Evolutionary conservation across 2,113 vertebrate species (phyloP), one percentile per base, ranked within the genome.

Genomic region (Paradisaea rubra): DNA sequence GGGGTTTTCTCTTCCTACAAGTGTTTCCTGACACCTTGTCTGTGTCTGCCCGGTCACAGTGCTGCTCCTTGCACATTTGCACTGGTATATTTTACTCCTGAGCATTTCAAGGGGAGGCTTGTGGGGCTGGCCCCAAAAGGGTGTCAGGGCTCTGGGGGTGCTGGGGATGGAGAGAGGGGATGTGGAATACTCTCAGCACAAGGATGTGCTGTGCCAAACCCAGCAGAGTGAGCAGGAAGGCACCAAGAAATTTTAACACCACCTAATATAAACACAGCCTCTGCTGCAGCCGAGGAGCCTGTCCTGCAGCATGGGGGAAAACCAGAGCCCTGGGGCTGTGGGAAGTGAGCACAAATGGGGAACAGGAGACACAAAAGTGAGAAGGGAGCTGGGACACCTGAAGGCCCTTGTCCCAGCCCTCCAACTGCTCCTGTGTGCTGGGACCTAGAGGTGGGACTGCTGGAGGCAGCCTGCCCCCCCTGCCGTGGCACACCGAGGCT

Each of bases 381-480:
- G 39, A 66, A 49, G 9, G 33, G 24, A 61, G 11, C 2, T 73
- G 39, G 28, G 47, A 25, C 18, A 33, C 44, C 24, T 33, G 18
- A n/a, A 45, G 37, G 33, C 6, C 18, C 13, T 59, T 70, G 20
- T 81, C 33, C 22, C 19, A 52, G 6, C 17, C 41, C 15, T 11
- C 4, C 0, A 2, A 3, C 30, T 71, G 56, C 35, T 61, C 2
- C 49, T 80, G n/a, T 2, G 5, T 37, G 53, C 74, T 44, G 49
- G 16, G 31, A 45, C 24, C 18, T 13, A 9, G 24, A 37, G 0
- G 0, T 11, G 7, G 37, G 9, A 17, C 31, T 70, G 60, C 37
- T 60, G 23, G 37, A 42, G 31, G 27, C 59, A 73, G 24, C 11
- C 28, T 60, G 41, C 17, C 47, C 41, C 41, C 57, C 23, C 31